Percentiles rank a stretch among this genome's conserved stretches.
phyloP scores from a whole-genome alignment of 2,888 invertebrate species.

The Asteroscopus sphinx region DNA sequence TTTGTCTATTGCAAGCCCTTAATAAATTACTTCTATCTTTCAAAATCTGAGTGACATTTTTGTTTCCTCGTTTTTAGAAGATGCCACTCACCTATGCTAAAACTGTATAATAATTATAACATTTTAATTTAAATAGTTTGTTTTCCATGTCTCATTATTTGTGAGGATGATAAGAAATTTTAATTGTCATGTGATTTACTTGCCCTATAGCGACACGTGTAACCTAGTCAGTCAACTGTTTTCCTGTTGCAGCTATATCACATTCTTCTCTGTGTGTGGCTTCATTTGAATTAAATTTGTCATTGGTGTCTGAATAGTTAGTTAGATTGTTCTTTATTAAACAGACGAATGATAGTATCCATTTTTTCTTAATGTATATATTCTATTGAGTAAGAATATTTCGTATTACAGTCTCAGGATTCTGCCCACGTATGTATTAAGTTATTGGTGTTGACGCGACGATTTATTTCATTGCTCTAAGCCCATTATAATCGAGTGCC shows the following conservation, averaged over 20 bases:
- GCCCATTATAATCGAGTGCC: conserved; percentile 61
- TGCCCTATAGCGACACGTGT: conserved; percentile 20
- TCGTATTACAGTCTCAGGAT: conserved; percentile 57
- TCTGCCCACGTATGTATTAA: conserved; percentile 68
- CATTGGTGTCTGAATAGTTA: conserved; percentile 4
- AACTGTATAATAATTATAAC: not conserved
- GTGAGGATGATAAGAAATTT: conserved; percentile 27
- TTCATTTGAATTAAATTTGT: conserved; percentile 8
- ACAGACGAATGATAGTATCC: conserved; percentile 3
- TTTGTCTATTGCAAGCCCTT: too few species aligned
- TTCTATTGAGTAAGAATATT: conserved; percentile 63
- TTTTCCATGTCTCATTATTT: conserved; percentile 13
- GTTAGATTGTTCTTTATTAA: not conserved
- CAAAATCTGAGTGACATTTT: too few species aligned
- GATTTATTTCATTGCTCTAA: conserved; percentile 71
- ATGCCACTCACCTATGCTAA: too few species aligned
- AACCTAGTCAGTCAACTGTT: conserved; percentile 5
- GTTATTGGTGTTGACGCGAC: conserved; percentile 65
- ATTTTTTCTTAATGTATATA: conserved; percentile 20
- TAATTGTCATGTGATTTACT: conserved; percentile 21
- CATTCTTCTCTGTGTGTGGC: conserved; percentile 9
- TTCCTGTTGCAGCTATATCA: conserved; percentile 20
- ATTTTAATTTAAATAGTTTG: conserved; percentile 10
- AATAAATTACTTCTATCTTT: too few species aligned
- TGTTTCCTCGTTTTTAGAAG: too few species aligned